These are phyloP conservation scores for Albula glossodonta DNA, from an alignment of 2,113 vertebrate genomes.

Conservation along the genomic window DNA sequence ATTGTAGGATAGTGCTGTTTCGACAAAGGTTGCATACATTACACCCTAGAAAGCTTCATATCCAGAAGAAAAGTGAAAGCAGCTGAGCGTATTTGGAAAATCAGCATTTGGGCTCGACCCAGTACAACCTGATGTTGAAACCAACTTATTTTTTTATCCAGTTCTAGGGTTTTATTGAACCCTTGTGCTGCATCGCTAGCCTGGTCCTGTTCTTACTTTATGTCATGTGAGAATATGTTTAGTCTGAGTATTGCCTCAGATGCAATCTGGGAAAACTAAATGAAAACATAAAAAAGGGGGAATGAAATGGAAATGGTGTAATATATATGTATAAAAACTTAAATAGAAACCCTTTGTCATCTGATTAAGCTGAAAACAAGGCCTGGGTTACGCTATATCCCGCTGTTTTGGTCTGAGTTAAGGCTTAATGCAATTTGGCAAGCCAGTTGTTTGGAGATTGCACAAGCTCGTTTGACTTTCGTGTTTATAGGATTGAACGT, in stretches of 20 bases:
- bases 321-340: not conserved
- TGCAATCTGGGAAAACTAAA: not conserved
- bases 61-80: not conserved
- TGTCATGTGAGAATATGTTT: not conserved
- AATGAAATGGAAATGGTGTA: not conserved
- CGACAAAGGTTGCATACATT: not conserved
- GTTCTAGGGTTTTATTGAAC: not conserved
- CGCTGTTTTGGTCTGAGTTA: not conserved
- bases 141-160: not conserved
- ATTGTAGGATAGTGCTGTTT: not conserved
- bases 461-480: not conserved
- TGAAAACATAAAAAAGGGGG: not conserved
- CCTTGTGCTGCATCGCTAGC: not conserved
- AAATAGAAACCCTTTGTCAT: not conserved
- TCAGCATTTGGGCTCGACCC: not conserved
- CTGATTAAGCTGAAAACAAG: not conserved
- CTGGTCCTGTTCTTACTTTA: not conserved
- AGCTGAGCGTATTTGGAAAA: not conserved
- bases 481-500: not conserved
- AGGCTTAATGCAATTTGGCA: conserved; percentile 3
- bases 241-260: not conserved
- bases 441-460: not conserved
- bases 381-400: not conserved
- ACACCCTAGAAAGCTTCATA: not conserved
- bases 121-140: not conserved